Evolutionary conservation across 1,140 invertebrate genomes (phyloP).

Genomic region (Bombus huntii): DNA sequence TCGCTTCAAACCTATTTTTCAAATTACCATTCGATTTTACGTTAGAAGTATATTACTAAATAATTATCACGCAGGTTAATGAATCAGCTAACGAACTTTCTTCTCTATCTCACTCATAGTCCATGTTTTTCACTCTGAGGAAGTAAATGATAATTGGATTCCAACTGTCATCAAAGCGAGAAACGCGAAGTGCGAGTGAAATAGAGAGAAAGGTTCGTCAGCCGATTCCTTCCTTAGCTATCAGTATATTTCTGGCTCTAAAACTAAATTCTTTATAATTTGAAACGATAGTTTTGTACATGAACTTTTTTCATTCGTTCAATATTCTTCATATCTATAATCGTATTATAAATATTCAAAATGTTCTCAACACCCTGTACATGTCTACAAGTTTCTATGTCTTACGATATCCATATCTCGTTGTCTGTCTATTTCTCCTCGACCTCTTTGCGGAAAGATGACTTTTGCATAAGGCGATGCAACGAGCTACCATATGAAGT

Average conservation of each 20-base stretch:
- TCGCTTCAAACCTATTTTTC: too few relatives aligned
- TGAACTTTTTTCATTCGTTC: not conserved
- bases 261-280: not conserved
- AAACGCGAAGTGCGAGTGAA: not conserved
- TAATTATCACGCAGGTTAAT: too few relatives aligned
- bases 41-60: too few relatives aligned
- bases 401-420: not conserved
- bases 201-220: not conserved
- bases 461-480: not conserved
- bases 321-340: not conserved
- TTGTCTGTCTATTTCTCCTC: not conserved
- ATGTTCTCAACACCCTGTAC: not conserved
- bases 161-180: not conserved
- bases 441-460: not conserved
- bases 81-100: too few relatives aligned
- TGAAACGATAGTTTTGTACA: not conserved
- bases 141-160: too few relatives aligned
- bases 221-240: too few relatives aligned
- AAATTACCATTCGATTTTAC: too few relatives aligned
- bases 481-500: not conserved
- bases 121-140: too few relatives aligned
- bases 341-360: not conserved
- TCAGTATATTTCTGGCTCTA: not conserved
- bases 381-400: not conserved
- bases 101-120: too few relatives aligned